phyloP scores from a whole-genome alignment of 2,888 invertebrate species.

The Drosophila melanosoma region DNA sequence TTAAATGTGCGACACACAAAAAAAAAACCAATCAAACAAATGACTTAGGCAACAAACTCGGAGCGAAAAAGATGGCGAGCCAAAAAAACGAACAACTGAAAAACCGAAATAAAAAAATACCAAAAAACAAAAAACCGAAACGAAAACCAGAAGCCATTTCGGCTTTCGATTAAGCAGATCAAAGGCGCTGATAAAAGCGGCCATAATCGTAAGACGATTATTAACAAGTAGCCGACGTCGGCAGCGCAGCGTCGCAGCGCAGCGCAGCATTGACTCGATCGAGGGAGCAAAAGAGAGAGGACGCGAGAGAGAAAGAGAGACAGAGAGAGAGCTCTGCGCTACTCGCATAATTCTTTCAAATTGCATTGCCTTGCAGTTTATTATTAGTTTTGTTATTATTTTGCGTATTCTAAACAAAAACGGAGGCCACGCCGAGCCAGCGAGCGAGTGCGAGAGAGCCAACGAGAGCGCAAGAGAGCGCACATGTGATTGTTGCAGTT shows the following conservation, averaged over 20 bases:
- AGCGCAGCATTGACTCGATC: conserved; percentile 4
- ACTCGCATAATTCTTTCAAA: conserved; percentile 63
- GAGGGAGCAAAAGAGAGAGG: background rate
- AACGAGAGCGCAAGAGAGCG: conserved; percentile 20
- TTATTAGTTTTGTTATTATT: conserved; percentile 84
- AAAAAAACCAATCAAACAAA: conserved; percentile 65
- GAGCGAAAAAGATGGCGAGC: conserved; percentile 45
- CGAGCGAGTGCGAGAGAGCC: conserved; percentile 14
- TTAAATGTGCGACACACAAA: conserved; percentile 44
- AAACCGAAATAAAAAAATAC: conserved; percentile 3
- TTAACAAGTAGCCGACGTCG: conserved; percentile 77
- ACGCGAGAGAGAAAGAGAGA: conserved; percentile 8
- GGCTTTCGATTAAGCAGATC: conserved; percentile 84
- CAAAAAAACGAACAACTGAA: conserved; percentile 23
- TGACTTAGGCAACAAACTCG: conserved; percentile 78
- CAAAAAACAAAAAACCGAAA: conserved; percentile 32
- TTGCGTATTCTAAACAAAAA: conserved; percentile 83
- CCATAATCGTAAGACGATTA: conserved; percentile 77
- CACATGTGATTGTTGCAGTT: conserved; percentile 42
- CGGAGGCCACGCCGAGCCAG: conserved; percentile 41
- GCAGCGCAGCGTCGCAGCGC: conserved; percentile 13
- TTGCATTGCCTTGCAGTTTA: conserved; percentile 75
- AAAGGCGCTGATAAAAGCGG: conserved; percentile 66
- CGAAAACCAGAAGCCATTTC: conserved; percentile 83
- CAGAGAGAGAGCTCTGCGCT: conserved; percentile 3